Base-by-base conservation (phyloP, 1,140 invertebrate genomes). In the Papilio glaucus region DNA sequence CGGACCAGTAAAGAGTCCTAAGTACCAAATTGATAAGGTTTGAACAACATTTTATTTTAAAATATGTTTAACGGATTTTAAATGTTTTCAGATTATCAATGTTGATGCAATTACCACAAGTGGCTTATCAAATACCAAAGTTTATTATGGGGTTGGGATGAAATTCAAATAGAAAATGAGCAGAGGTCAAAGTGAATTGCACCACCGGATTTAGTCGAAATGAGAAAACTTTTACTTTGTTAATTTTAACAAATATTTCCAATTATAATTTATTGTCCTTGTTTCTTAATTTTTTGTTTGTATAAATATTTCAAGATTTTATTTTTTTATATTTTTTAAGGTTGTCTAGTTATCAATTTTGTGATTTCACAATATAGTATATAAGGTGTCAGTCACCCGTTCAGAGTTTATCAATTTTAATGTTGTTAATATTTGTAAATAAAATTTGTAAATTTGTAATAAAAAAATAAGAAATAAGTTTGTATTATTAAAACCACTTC, bases 61-160 rank as follows among this genome's bases (percentile, higher is more conserved):
- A 38, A 71, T 49, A 29, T 10, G n/a, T 12, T 49, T 39, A 60
- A 18, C n/a, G 4, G 41, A 26, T 61, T 45, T 63, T 18, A 33
- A 10, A 70, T 57, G 33, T 75, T 95, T 94, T 74, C 94, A 96
- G 95, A 86, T 95, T 96, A 94, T 95, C 95, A 26, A 94, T 96
- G 84, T 92, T 96, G 74, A 96, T 96, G 96, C 95, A 96, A 74
- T 95, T 97, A 85, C 96, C 96, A 71, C 94, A 95, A 89, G 95
- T 96, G 81, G 96, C 96, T 15, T 96, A 96, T 88, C 95, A 96
- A 93, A 94, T 96, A 93, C 96, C 96, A 78, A 96, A 96, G 93
- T 96, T 96, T 87, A 95, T 97, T 68, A 92, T 96, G 87, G 95
- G 96, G 57, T 88, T 96, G 69, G 95, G 95, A 71, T 95, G 94